These are phyloP conservation scores for Chrosomus eos DNA, from an alignment of 2,797 vertebrate species.

Conservation along the genomic window DNA sequence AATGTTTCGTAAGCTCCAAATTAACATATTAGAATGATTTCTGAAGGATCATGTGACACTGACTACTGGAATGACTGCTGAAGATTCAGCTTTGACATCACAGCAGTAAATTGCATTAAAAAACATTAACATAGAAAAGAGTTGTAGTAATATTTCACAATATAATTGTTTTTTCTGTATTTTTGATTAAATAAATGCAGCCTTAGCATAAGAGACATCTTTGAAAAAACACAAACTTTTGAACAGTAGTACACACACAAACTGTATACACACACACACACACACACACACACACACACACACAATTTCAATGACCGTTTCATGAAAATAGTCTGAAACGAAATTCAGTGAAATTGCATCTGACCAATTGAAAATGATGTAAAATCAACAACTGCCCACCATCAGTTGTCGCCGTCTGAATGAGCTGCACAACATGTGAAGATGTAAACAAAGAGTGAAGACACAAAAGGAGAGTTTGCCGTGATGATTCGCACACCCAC, in stretches of 20 bases:
- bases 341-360: background rate
- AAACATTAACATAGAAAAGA: background rate
- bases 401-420: slow-evolving; percentile 22
- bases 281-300: too few species aligned
- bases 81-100: background rate
- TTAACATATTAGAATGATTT: background rate
- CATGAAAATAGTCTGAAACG: too few species aligned
- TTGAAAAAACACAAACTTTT: background rate
- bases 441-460: slow-evolving; percentile 38
- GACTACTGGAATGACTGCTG: background rate
- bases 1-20: background rate
- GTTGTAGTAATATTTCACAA: background rate
- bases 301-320: too few species aligned
- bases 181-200: background rate
- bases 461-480: slow-evolving; percentile 33
- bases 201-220: background rate
- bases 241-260: too few species aligned
- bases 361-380: slow-evolving; percentile 11
- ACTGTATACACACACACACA: too few species aligned
- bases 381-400: slow-evolving; percentile 38
- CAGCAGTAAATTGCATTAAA: background rate
- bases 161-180: background rate
- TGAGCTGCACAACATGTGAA: slow-evolving; percentile 24
- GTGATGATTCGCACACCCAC: slow-evolving; percentile 43
- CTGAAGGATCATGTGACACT: background rate